Conservation (phyloP, 1,140 invertebrate genomes). For the Bombus fervidus region DNA sequence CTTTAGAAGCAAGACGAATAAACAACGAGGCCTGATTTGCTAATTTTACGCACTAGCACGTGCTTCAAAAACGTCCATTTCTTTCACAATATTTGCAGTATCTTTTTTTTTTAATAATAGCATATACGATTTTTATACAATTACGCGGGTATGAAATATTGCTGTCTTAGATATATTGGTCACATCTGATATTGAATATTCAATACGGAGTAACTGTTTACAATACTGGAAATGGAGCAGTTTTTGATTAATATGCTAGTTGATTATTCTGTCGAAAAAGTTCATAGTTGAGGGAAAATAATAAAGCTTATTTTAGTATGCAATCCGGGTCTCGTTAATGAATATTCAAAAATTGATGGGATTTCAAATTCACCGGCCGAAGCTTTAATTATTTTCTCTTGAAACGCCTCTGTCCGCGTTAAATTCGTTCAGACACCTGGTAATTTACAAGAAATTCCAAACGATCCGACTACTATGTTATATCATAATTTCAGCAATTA, state of each 20-base stretch:
- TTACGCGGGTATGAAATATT: too few relatives aligned
- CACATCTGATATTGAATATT: not conserved
- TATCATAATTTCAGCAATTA: not conserved
- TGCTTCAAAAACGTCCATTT: too few relatives aligned
- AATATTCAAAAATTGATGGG: conserved; percentile 39
- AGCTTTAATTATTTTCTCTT: conserved; percentile 27
- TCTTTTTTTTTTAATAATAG: too few relatives aligned
- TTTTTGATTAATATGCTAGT: conserved; percentile 13
- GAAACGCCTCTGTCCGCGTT: not conserved
- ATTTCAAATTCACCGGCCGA: conserved; percentile 21
- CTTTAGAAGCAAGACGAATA: not conserved
- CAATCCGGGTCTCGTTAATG: conserved; percentile 25
- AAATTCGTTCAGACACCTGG: not conserved
- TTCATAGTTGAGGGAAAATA: conserved; percentile 26
- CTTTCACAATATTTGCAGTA: too few relatives aligned
- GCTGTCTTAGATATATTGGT: not conserved
- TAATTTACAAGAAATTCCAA: conserved; percentile 25
- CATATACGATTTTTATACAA: too few relatives aligned
- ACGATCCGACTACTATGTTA: not conserved
- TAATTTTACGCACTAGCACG: not conserved
- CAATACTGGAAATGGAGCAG: not conserved
- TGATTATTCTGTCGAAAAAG: conserved; percentile 15
- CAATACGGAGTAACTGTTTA: not conserved
- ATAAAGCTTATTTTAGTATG: conserved; percentile 32
- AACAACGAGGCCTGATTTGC: not conserved